Conservation (phyloP, 2,113 vertebrate species). For the Polyodon spathula region DNA sequence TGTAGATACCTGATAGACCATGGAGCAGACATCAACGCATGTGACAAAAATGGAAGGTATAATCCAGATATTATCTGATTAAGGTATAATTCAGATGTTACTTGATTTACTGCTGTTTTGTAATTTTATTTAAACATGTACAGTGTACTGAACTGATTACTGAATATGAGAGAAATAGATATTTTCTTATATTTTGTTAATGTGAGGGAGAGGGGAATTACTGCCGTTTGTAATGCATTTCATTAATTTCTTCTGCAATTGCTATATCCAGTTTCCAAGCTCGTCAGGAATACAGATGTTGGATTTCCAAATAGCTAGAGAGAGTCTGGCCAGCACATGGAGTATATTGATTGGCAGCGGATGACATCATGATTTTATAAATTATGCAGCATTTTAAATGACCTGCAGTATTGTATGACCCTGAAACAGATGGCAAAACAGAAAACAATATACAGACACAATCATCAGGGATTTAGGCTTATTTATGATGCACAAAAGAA, state of each 20-base stretch:
- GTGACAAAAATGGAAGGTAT: slow-evolving; percentile 86
- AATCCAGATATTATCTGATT: background rate
- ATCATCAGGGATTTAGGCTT: background rate
- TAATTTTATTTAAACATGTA: no score
- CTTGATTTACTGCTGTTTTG: no score
- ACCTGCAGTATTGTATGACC: no score
- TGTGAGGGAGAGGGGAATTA: no score
- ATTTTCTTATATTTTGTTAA: no score
- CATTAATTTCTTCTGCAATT: no score
- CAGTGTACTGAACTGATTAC: no score
- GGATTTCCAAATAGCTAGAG: background rate
- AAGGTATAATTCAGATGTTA: no score
- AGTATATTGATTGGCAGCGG: background rate
- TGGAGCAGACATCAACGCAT: slow-evolving; percentile 74
- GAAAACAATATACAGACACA: background rate
- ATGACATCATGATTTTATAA: background rate
- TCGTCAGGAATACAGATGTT: background rate
- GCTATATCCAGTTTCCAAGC: background rate
- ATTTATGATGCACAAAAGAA: background rate
- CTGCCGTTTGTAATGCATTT: no score
- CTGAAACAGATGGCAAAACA: no score
- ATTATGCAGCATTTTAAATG: background rate
- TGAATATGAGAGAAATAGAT: no score
- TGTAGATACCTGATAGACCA: slow-evolving; percentile 73
- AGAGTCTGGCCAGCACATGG: background rate